Evolutionary conservation across 2,113 vertebrate genomes (phyloP).

Genomic region (Paradisaea rubra): DNA sequence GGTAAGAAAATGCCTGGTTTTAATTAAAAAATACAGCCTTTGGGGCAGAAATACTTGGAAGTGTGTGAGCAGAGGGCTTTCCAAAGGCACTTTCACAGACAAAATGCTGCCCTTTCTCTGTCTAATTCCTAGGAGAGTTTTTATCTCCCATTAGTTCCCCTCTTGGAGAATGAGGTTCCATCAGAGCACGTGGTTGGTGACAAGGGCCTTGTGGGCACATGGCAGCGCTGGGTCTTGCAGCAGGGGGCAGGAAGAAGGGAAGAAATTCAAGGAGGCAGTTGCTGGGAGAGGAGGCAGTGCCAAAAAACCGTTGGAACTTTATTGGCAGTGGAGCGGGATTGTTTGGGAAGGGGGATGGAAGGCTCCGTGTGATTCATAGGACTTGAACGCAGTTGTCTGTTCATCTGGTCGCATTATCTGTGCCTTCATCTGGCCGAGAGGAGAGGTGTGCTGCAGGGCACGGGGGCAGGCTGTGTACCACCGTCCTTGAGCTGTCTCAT

Average conservation of each 20-base stretch:
- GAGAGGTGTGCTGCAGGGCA: slow-evolving; percentile 30
- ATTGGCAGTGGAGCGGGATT: background rate
- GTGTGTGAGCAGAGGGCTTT: background rate
- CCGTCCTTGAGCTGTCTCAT: slow-evolving; percentile 18
- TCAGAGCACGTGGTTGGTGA: background rate
- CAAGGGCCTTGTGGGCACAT: fast-evolving
- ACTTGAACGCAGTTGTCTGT: background rate
- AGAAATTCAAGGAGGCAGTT: background rate
- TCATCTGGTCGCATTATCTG: slow-evolving; percentile 6
- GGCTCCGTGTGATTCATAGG: slow-evolving; percentile 3
- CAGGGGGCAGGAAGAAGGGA: background rate
- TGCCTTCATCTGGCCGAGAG: slow-evolving; percentile 33
- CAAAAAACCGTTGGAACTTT: slow-evolving; percentile 2
- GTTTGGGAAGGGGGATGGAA: slow-evolving; percentile 36
- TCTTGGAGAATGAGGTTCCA: background rate
- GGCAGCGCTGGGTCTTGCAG: fast-evolving
- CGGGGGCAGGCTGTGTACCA: background rate
- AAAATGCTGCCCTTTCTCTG: background rate
- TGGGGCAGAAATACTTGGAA: background rate
- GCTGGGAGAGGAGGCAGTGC: background rate
- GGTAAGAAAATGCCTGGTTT: slow-evolving; percentile 17
- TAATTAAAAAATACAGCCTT: background rate
- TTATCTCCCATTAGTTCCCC: background rate
- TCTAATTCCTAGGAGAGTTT: background rate
- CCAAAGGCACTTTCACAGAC: background rate